Evolutionary conservation across 2,888 invertebrate genomes (phyloP).

Genomic region (Dasypolia templi): DNA sequence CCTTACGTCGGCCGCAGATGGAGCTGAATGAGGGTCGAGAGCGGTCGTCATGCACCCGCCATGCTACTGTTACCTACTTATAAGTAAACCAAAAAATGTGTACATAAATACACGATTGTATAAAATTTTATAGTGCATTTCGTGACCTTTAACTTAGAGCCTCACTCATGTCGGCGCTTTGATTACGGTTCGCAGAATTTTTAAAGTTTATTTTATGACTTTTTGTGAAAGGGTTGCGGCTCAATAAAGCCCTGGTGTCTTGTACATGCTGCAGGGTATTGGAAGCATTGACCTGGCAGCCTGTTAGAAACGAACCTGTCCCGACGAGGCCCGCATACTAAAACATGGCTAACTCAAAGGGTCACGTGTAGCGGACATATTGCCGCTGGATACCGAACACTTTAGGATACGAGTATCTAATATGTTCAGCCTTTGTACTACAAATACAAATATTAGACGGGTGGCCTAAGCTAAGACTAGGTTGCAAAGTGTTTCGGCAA

Average conservation of each 20-base stretch:
- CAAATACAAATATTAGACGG: slow-evolving; percentile 31
- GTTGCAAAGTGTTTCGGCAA: slow-evolving; percentile 1
- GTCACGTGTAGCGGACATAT: slow-evolving; percentile 44
- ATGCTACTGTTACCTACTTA: slow-evolving; percentile 21
- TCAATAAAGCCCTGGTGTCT: slow-evolving; percentile 38
- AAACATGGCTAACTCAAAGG: slow-evolving; percentile 39
- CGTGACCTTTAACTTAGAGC: slow-evolving; percentile 37
- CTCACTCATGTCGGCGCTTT: slow-evolving; percentile 36
- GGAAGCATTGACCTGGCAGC: slow-evolving; percentile 36
- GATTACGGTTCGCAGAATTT: slow-evolving; percentile 50
- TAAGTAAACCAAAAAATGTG: slow-evolving; percentile 12
- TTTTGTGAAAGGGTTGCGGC: slow-evolving; percentile 27
- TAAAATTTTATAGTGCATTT: slow-evolving; percentile 23
- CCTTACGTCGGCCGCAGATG: slow-evolving; percentile 68
- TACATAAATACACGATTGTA: slow-evolving; percentile 23
- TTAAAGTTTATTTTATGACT: slow-evolving; percentile 53
- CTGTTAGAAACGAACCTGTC: slow-evolving; percentile 37
- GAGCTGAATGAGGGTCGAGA: slow-evolving; percentile 53
- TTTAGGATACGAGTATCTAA: slow-evolving; percentile 25
- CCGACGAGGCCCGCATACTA: slow-evolving; percentile 45
- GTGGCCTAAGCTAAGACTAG: slow-evolving; percentile 15
- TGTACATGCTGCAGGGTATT: slow-evolving; percentile 1
- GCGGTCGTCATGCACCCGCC: slow-evolving; percentile 39
- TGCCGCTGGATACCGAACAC: slow-evolving; percentile 28
- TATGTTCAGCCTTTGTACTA: slow-evolving; percentile 37